Base-by-base conservation (phyloP, 2,888 invertebrate species). In the Abrostola triplasia region DNA sequence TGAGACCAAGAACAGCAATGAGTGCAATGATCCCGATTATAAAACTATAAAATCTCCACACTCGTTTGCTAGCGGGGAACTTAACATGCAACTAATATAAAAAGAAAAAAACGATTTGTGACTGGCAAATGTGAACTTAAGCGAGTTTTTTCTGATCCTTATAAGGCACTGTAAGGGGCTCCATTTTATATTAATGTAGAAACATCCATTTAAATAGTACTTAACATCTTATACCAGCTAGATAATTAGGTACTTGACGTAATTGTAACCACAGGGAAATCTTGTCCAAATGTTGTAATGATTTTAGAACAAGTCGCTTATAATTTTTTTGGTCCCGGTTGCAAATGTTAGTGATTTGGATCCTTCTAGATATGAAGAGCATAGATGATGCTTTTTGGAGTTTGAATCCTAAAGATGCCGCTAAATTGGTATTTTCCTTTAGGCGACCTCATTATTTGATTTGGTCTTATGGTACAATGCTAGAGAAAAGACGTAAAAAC, bases 31-130 rank as follows among this genome's bases (percentile, higher is more conserved):
- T 59, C 61, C 55, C 52, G 49, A 60, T 54, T 62, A 56, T 64
- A 60, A 73, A 68, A 73, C 56, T 61, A 75, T 77, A 73, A 66
- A 73, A 77, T 61, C 66, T 63, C 36, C 10, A 48, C 36, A 35
- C 36, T 55, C 47, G 35, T 59, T 63, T 36, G 47, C 10, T 65
- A 44, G 50, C 48, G 51, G 10, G 53, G 41, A 70, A 54, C 64
- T 59, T 49, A 70, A 56, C 52, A 56, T 55, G 51, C 67, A 54
- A 59, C 56, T 62, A 56, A 52, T 54, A 59, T 41, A 54, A 24
- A 61, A 57, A 59, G 59, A 59, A 7, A 36, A 47, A 44, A 58
- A 41, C 53, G 44, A 36, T 12, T 7, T 40, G 9, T 11, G 9
- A 36, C 12, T 38, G 37, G 10, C 6, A 54, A 40, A 35, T 52